Base-by-base conservation (phyloP, 2,888 invertebrate species). In the Amiota communis region DNA sequence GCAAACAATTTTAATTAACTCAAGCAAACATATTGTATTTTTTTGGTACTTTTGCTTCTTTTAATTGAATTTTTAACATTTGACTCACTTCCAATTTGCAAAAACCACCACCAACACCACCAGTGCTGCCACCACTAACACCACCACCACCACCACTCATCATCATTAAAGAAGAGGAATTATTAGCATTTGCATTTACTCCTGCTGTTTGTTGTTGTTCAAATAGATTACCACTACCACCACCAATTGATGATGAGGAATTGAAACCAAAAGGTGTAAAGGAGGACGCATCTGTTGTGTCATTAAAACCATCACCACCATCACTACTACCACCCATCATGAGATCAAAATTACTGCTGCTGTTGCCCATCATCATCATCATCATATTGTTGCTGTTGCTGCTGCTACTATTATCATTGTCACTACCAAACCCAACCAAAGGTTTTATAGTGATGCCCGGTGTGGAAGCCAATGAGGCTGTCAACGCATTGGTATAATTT, bases 11-110 rank as follows among this genome's bases (percentile, higher is more conserved):
- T 13, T 15, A 23, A 20, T n/a, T 6, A 36, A 36, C 36, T 36
- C 36, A 36, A 36, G 8, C 36, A 36, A 36, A 36, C 36, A 36
- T 36, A n/a, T n/a, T n/a, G n/a, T n/a, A n/a, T n/a, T n/a, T 36
- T 36, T 36, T 36, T 36, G 2, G 1, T 36, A 6, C 36, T 36
- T 36, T 36, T 36, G 23, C 23, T 23, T 23, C 23, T 23, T 2
- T 36, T 36, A 36, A 36, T 36, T 36, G 2, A 36, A 36, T 36
- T 36, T 36, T 36, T 36, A 36, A 36, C 36, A 36, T 36, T 36
- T 36, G 23, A 87, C 87, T 87, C 87, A 87, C 87, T 86, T 87
- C 87, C 80, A 86, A 77, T 78, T 87, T 86, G 79, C 86, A 87
- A 74, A 79, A 82, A 15, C 72, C 73, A 67, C 20, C 36, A 36